Conservation (phyloP, 1,140 invertebrate species). For the Drosophila suzukii region DNA sequence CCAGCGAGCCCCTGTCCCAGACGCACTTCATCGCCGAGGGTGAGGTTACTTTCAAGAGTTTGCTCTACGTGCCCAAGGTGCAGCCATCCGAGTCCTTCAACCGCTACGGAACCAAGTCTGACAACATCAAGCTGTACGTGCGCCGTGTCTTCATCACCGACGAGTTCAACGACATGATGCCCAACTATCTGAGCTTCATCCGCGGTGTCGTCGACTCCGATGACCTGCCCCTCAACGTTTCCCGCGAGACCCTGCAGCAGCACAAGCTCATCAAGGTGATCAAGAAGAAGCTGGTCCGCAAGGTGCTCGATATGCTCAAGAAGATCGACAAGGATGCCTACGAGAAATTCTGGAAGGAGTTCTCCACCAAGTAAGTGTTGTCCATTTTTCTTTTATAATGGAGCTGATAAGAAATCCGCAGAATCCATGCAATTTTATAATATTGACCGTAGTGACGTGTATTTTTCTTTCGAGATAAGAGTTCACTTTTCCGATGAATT, state of each 20-base stretch:
- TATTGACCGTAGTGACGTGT: not conserved
- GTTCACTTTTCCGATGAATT: not conserved
- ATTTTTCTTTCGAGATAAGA: not conserved
- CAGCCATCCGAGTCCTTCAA: slow-evolving; percentile 97
- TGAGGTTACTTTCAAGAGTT: slow-evolving; percentile 98
- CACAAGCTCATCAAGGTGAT: slow-evolving; percentile 99
- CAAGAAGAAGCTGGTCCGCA: slow-evolving; percentile 99
- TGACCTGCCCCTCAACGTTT: slow-evolving; percentile 99
- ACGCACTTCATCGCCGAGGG: slow-evolving; percentile 99
- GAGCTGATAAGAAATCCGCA: not conserved
- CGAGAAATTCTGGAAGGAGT: slow-evolving; percentile 99
- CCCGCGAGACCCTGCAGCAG: slow-evolving; percentile 98
- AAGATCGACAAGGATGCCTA: slow-evolving; percentile 97
- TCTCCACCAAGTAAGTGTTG: slow-evolving; percentile 95
- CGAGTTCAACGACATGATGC: slow-evolving; percentile 99
- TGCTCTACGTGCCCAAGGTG: slow-evolving; percentile 95
- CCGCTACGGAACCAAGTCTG: slow-evolving; percentile 96
- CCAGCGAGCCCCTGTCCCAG: slow-evolving; percentile 93
- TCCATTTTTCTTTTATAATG: not conserved
- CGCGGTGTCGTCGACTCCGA: slow-evolving; percentile 99
- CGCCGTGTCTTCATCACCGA: slow-evolving; percentile 99
- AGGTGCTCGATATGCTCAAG: slow-evolving; percentile 99
- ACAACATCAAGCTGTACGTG: slow-evolving; percentile 98
- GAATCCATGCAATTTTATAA: not conserved
- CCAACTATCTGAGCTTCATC: slow-evolving; percentile 98